Evolutionary conservation across 2,888 invertebrate genomes (phyloP), one percentile per base, ranked within the genome.

Genomic region (Megaustenia siamemsis): DNA sequence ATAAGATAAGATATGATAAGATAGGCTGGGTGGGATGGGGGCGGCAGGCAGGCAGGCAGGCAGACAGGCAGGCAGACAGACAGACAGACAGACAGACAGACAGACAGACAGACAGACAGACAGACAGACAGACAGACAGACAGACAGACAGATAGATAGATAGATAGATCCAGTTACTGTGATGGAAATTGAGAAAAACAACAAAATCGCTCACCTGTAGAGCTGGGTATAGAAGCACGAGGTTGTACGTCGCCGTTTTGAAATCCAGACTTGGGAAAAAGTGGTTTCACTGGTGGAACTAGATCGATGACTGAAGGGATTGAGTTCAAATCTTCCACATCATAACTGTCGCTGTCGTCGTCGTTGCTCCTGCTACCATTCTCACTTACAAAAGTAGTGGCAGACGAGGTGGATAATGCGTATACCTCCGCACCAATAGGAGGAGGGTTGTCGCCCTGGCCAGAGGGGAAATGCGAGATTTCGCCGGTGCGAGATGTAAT

Each of bases 201-300:
- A n/a, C n/a, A n/a, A n/a, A n/a, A n/a, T n/a, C n/a, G n/a, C n/a
- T n/a, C n/a, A n/a, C n/a, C n/a, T n/a, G n/a, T n/a, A n/a, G n/a
- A n/a, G n/a, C n/a, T 10, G 28, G 32, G 10, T 8, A 10, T 28
- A 10, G 10, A 66, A 18, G 53, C 21, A n/a, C n/a, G n/a, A n/a
- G n/a, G n/a, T n/a, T n/a, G n/a, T n/a, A n/a, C n/a, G n/a, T n/a
- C n/a, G 15, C 21, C 38, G 40, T 12, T n/a, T 21, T 15, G 21
- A 43, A 21, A 43, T 73, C 73, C 76, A 6, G 76, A 18, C 38
- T 53, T 76, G 35, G 78, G 43, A 18, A 78, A 78, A 6, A 78
- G 78, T 24, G 78, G 78, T n/a, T 38, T 60, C 18, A 78, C 78
- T n/a, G 78, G 78, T 12, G 60, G 15, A 2, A 78, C 78, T 63